Evolutionary conservation across 2,888 invertebrate species (phyloP).

Genomic region (Pterostichus madidus): DNA sequence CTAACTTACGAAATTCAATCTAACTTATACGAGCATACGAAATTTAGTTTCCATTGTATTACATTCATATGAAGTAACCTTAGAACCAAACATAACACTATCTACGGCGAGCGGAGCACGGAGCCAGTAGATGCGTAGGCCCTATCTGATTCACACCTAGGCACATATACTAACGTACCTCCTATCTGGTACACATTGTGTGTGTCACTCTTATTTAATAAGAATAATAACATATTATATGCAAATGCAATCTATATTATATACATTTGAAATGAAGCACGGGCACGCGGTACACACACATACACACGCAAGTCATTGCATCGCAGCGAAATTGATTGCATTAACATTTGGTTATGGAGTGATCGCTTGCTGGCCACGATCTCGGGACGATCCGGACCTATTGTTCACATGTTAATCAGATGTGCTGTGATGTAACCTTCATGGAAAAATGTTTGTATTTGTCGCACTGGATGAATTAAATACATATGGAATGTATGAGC

Average conservation of each 20-base stretch:
- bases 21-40: neutral
- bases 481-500: slow-evolving; percentile 1
- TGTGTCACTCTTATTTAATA: slow-evolving; percentile 76
- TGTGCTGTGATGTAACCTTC: slow-evolving; percentile 36
- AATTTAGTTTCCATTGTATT: slow-evolving; percentile 30
- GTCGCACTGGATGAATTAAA: slow-evolving; percentile 11
- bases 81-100: slow-evolving; percentile 22
- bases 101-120: slow-evolving; percentile 4
- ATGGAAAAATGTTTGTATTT: slow-evolving; percentile 21
- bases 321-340: slow-evolving; percentile 62
- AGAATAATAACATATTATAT: slow-evolving; percentile 78
- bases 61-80: slow-evolving; percentile 14
- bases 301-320: slow-evolving; percentile 48
- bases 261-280: slow-evolving; percentile 56
- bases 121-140: too few relatives aligned
- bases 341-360: slow-evolving; percentile 64
- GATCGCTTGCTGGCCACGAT: slow-evolving; percentile 10
- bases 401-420: slow-evolving; percentile 65
- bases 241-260: slow-evolving; percentile 72
- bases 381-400: slow-evolving; percentile 20
- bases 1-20: slow-evolving; percentile 30
- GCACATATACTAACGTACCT: too few relatives aligned
- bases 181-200: slow-evolving; percentile 3
- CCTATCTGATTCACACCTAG: slow-evolving; percentile 57
- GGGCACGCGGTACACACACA: too few relatives aligned